phyloP scores from a whole-genome alignment of 2,113 vertebrate species.

The Diadophis punctatus region DNA sequence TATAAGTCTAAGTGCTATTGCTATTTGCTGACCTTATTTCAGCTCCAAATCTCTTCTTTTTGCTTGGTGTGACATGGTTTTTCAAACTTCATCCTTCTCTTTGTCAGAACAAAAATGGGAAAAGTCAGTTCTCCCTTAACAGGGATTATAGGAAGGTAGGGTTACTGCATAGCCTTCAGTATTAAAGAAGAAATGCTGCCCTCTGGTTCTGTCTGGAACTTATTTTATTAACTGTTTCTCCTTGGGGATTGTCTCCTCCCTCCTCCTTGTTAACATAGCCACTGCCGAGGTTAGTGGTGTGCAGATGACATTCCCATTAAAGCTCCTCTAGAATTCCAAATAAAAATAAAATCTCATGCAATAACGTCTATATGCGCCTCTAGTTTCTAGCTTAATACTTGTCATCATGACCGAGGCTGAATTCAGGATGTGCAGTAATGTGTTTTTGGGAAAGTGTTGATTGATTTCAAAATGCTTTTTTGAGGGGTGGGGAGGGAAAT shows the following conservation, averaged over 20 bases:
- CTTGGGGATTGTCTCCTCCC: neutral
- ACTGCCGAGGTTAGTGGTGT: neutral
- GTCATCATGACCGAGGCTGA: neutral
- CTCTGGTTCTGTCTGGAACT: neutral
- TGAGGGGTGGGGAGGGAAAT: too few species aligned
- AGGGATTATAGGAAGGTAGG: neutral
- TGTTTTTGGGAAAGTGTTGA: neutral
- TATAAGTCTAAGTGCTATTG: too few species aligned
- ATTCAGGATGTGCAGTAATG: neutral
- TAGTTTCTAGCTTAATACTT: neutral
- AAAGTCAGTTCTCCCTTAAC: neutral
- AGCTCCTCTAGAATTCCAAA: neutral
- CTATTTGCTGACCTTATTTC: neutral
- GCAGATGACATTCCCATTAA: neutral
- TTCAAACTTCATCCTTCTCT: neutral
- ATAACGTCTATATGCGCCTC: neutral
- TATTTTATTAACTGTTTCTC: neutral
- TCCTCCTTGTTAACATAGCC: neutral
- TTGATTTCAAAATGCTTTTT: neutral
- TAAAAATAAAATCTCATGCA: neutral
- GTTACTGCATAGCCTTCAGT: neutral
- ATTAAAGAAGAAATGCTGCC: neutral
- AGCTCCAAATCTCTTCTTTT: neutral
- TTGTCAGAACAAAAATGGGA: neutral
- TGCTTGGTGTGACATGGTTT: neutral